Base-by-base conservation (phyloP, 2,113 vertebrate species). In the Sturnus vulgaris region DNA sequence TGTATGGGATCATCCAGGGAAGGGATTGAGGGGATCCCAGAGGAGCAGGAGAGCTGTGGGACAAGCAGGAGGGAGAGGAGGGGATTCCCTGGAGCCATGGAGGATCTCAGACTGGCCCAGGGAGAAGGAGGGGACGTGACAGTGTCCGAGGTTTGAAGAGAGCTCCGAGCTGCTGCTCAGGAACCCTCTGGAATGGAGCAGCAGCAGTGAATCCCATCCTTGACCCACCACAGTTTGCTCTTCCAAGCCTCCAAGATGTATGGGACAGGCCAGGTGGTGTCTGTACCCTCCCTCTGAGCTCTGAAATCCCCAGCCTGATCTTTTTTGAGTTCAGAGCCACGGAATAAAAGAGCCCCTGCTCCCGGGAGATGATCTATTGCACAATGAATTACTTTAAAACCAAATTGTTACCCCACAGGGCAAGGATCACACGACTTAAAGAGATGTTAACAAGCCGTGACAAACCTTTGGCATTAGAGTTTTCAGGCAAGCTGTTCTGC, bases 401-500 rank as follows among this genome's bases (percentile, higher is more conserved):
- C 73, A 25, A 85, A 72, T 56, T 57, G 80, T 91, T 75, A 69
- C 77, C 80, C 93, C 83, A 88, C 90, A 82, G 92, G 79, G 92
- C 88, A 96, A 61, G 92, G 90, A 95, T 95, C 96, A 92, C 86
- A 87, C 33, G 35, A 82, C 91, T 90, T 89, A 57, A 91, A 91
- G 90, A 95, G 92, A 95, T 84, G 73, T 86, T 96, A 96, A 93
- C 88, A 65, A 94, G 92, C 92, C 63, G 5, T 93, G 95, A 95
- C 95, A 95, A 96, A 94, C 60, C 86, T 94, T 86, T 96, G 95
- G 95, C 96, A 35, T 12, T 1, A 9, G 78, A 47, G 28, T 72
- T 86, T 86, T 85, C 83, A 70, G 47, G 89, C 95, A 95, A 96
- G 96, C 96, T 95, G 96, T 93, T 96, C 93, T 91, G 83, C 94